Evolutionary conservation across 2,797 vertebrate genomes (phyloP).

Genomic region (Cuculus canorus): DNA sequence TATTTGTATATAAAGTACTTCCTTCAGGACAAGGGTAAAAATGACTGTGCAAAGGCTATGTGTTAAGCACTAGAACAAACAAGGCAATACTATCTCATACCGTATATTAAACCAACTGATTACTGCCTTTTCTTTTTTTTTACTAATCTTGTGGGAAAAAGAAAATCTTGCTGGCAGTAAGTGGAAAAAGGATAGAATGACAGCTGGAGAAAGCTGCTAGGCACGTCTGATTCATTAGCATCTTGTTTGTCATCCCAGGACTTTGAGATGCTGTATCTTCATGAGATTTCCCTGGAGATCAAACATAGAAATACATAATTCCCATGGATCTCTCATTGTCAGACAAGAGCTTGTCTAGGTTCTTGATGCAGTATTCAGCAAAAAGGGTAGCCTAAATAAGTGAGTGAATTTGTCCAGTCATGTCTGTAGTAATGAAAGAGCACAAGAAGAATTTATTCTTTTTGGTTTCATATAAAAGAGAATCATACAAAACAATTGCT

Average conservation of each 20-base stretch:
- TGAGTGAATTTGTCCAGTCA: not conserved
- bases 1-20: not conserved
- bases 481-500: not conserved
- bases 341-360: not conserved
- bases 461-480: not conserved
- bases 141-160: not conserved
- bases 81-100: not conserved
- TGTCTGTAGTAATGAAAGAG: not conserved
- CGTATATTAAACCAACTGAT: not conserved
- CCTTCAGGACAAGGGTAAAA: not conserved
- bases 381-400: not conserved
- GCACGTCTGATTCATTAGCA: not conserved
- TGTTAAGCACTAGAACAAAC: not conserved
- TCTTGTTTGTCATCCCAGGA: not conserved
- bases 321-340: not conserved
- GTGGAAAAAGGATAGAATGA: not conserved
- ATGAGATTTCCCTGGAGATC: not conserved
- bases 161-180: not conserved
- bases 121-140: not conserved
- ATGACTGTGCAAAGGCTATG: not conserved
- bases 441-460: not conserved
- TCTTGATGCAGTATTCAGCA: not conserved
- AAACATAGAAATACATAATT: not conserved
- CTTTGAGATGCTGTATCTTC: not conserved
- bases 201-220: not conserved